These are phyloP conservation scores for Balaenoptera acutorostrata DNA, from an alignment of 2,113 vertebrate genomes.

Conservation along the genomic window DNA sequence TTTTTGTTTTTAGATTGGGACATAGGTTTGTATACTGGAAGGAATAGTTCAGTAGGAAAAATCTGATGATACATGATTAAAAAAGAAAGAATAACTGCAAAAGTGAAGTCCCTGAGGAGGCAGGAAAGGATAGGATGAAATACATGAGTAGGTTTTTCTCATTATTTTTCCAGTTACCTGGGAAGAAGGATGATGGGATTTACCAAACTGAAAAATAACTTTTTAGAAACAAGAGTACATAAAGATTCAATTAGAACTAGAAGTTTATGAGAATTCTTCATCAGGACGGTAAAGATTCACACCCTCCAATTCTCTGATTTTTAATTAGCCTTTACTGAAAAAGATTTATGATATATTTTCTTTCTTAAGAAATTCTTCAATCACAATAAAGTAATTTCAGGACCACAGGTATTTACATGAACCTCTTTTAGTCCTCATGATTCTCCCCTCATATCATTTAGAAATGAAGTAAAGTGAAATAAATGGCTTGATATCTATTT, in stretches of 20 bases:
- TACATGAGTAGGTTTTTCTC: not conserved
- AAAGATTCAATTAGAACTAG: not conserved
- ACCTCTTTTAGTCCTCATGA: not conserved
- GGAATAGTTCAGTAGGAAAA: not conserved
- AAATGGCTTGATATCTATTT: not conserved
- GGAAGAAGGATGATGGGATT: not conserved
- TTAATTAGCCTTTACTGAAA: not conserved
- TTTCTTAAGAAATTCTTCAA: slow-evolving; percentile 4
- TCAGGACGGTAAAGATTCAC: not conserved
- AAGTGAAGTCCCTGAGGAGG: not conserved
- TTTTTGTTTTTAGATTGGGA: not conserved
- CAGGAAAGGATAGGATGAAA: not conserved
- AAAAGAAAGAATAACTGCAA: not conserved
- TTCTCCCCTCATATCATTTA: not conserved
- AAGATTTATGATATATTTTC: not conserved
- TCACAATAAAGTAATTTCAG: not conserved
- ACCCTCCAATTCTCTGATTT: not conserved
- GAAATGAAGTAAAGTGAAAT: not conserved
- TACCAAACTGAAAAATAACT: not conserved
- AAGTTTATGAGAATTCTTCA: not conserved
- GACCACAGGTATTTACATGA: not conserved
- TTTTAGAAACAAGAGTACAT: not conserved
- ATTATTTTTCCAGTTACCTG: not conserved
- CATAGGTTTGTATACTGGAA: not conserved
- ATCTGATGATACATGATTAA: not conserved